Conservation (phyloP, 2,113 vertebrate species). For the Montifringilla adamsi region DNA sequence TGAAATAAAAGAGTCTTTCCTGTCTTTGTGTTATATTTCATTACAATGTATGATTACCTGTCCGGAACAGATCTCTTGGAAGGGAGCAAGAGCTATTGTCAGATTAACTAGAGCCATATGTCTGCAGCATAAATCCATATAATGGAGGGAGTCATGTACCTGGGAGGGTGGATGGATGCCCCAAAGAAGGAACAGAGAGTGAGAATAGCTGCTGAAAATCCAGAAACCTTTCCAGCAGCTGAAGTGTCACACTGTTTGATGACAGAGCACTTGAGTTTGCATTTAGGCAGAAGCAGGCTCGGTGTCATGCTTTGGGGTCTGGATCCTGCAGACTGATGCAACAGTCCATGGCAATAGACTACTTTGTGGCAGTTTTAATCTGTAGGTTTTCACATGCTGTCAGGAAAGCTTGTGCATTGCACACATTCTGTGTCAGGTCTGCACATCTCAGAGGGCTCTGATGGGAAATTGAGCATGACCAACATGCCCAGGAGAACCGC, state of each 20-base stretch:
- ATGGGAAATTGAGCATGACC: constrained; percentile 9
- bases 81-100: constrained; percentile 20
- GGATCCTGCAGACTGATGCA: neutral
- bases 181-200: neutral
- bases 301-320: neutral
- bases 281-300: neutral
- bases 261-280: neutral
- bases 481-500: neutral
- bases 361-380: neutral
- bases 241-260: neutral
- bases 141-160: neutral
- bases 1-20: constrained; percentile 12
- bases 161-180: neutral
- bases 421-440: neutral
- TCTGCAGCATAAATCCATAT: constrained; percentile 29
- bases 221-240: neutral
- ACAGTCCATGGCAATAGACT: neutral
- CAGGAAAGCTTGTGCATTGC: neutral
- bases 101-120: constrained; percentile 45
- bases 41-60: constrained; percentile 4
- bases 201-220: neutral
- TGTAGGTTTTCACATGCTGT: constrained; percentile 2
- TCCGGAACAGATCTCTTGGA: neutral
- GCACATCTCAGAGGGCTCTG: neutral
- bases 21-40: constrained; percentile 32